Conservation (phyloP, 37 sponge, comb jelly and placozoan genomes). For the Beroe forskalii region DNA sequence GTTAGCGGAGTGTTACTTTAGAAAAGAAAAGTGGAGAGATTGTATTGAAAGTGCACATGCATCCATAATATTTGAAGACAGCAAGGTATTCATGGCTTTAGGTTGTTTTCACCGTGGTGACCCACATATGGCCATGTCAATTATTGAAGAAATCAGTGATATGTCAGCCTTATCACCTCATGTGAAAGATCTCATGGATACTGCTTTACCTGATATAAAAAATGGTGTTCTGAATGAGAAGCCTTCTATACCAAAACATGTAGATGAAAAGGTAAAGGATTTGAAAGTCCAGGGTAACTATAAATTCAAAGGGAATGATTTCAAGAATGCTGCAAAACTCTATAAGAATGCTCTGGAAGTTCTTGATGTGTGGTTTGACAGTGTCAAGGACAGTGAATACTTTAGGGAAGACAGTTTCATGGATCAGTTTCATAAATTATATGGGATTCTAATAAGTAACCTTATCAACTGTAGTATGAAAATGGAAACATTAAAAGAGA, state of each 20-base stretch:
- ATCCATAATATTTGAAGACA: neutral
- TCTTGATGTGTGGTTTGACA: neutral
- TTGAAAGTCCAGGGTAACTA: conserved; percentile 44
- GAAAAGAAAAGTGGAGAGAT: conserved; percentile 7
- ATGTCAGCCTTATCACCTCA: neutral
- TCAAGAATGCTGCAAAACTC: neutral
- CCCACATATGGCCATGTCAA: neutral
- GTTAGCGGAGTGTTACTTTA: conserved; percentile 16
- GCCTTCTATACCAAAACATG: neutral
- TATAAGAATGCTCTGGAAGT: neutral
- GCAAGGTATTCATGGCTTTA: neutral
- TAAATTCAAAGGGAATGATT: conserved; percentile 1
- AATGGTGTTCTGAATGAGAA: neutral
- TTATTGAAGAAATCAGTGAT: neutral
- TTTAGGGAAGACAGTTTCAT: neutral
- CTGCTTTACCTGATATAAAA: neutral
- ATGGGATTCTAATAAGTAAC: conserved; percentile 15
- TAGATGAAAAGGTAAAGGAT: conserved; percentile 3
- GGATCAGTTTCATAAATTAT: neutral
- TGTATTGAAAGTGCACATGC: conserved; percentile 32
- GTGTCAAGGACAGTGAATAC: neutral
- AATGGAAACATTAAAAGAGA: neutral
- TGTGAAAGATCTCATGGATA: neutral
- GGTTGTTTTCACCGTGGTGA: neutral
- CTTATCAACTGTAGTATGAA: conserved; percentile 22